Evolutionary conservation across 2,888 invertebrate species (phyloP), one percentile per base, ranked within the genome.

Genomic region (Tiphia femorata): DNA sequence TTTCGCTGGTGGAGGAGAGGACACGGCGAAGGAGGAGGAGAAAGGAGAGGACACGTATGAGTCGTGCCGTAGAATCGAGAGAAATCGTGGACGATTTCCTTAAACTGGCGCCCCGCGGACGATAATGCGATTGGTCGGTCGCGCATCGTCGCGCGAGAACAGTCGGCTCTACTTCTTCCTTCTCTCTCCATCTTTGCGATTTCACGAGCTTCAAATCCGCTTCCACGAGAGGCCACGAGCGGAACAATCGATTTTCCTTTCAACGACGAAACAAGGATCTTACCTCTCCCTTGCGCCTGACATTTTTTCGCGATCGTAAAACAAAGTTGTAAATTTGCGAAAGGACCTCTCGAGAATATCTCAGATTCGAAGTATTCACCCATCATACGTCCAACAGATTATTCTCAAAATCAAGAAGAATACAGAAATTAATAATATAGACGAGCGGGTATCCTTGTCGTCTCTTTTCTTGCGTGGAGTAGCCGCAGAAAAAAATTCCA

Each of bases 41-140:
- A 14, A 33, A n/a, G 33, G 2, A n/a, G 33, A 7, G 50, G 50
- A 53, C 56, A 51, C 42, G 47, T 19, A 7, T 12, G 12, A 41
- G 27, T 49, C 14, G 33, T 21, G 42, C 37, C 29, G 37, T 17
- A 19, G 38, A 54, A 21, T 33, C 10, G 51, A 55, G 64, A 75
- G 61, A 70, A 74, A 76, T 77, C 66, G 71, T 54, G 59, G 64
- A 58, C 73, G 66, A 77, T 76, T 77, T 75, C 70, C 75, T 75
- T 71, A 70, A 74, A 75, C 58, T 64, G 60, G 42, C 50, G 57
- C 52, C 54, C 64, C 56, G 47, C 48, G 52, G 50, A 56, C 55
- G 70, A 67, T 76, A 75, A 77, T 77, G 74, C 69, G 64, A 70
- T 69, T 64, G 67, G 55, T 64, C 40, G 53, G 58, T 49, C 49